These are phyloP conservation scores for Liasis olivaceus DNA, from an alignment of 2,797 vertebrate species.

Conservation along the genomic window DNA sequence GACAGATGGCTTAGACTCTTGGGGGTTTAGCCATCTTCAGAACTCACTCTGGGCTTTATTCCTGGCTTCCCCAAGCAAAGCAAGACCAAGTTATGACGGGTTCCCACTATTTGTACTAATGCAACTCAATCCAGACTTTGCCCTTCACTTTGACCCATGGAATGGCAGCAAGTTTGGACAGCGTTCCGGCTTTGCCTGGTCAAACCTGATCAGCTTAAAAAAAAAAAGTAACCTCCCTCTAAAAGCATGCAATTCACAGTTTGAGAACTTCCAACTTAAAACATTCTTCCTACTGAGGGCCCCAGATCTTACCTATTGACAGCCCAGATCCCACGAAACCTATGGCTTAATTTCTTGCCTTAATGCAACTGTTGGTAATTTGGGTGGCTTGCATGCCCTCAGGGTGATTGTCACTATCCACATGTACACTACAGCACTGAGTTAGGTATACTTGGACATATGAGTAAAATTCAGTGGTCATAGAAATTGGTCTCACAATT, in stretches of 20 bases:
- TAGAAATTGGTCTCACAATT: background rate
- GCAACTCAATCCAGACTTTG: background rate
- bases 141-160: background rate
- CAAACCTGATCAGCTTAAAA: background rate
- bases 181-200: background rate
- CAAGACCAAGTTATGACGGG: background rate
- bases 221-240: background rate
- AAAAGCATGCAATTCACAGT: background rate
- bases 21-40: background rate
- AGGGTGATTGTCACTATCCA: background rate
- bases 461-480: background rate
- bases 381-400: background rate
- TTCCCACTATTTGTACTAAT: background rate
- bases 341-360: background rate
- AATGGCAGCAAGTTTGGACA: background rate
- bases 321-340: background rate
- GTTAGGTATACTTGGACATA: background rate
- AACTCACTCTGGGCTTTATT: background rate
- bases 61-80: background rate
- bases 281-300: background rate
- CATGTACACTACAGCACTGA: background rate
- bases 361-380: background rate
- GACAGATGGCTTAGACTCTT: background rate
- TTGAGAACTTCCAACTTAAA: background rate
- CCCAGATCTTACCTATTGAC: background rate